Evolutionary conservation across 2,797 vertebrate species (phyloP).

Genomic region (Chiloscyllium punctatum): DNA sequence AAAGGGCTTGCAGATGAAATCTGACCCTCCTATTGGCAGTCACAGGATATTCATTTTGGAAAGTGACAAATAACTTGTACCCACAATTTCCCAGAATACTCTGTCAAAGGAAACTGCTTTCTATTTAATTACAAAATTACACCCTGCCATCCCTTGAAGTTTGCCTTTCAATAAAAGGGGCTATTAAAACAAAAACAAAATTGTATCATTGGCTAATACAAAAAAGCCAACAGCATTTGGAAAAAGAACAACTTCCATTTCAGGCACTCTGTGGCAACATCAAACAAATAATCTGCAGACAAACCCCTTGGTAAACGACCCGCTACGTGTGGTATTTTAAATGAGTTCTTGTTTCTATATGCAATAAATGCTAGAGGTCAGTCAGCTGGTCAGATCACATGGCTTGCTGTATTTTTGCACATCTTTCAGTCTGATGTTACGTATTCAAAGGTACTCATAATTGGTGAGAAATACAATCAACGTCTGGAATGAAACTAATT

Average conservation of each 20-base stretch:
- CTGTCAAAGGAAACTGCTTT: not conserved
- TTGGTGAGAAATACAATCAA: not conserved
- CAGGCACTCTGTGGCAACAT: constrained; percentile 7
- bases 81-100: not conserved
- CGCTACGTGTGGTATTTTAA: not conserved
- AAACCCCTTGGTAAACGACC: constrained; percentile 4
- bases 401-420: not conserved
- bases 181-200: not conserved
- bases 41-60: not conserved
- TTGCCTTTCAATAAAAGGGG: not conserved
- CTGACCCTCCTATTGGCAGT: not conserved
- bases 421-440: not conserved
- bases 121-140: not conserved
- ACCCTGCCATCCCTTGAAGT: not conserved
- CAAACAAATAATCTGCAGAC: not conserved
- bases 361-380: not conserved
- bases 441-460: not conserved
- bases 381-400: constrained; percentile 21
- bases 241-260: not conserved
- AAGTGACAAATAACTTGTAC: not conserved
- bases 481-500: not conserved
- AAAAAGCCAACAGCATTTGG: not conserved
- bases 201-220: not conserved
- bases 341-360: not conserved
- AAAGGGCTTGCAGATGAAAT: no score